Evolutionary conservation across 2,797 vertebrate species (phyloP).

Genomic region (Liparis tanakae): DNA sequence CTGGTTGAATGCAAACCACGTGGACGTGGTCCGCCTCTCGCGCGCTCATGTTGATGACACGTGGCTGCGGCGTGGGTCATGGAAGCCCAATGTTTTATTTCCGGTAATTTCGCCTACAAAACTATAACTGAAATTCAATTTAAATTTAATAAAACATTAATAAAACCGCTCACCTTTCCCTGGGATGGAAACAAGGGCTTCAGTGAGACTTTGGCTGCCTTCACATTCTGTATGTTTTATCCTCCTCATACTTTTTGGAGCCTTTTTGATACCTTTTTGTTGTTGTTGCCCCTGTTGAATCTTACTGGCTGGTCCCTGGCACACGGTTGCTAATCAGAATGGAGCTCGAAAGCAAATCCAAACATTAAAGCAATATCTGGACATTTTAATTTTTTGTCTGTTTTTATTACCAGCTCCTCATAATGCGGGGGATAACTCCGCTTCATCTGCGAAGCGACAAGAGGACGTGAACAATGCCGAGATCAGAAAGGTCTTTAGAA

Average conservation of each 20-base stretch:
- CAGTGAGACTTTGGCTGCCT: not conserved
- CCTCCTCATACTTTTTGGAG: no score
- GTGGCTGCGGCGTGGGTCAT: no score
- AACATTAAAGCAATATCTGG: constrained; percentile 30
- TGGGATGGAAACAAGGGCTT: not conserved
- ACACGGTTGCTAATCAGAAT: not conserved
- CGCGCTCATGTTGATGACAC: no score
- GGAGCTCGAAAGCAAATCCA: not conserved
- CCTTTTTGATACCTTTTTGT: not conserved
- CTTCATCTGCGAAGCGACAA: not conserved
- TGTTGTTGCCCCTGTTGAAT: not conserved
- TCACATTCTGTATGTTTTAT: not conserved
- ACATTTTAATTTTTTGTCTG: constrained; percentile 15
- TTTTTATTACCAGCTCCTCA: not conserved
- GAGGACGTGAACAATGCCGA: constrained; percentile 2
- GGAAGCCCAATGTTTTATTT: no score
- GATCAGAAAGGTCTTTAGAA: not conserved
- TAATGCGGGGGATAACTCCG: not conserved
- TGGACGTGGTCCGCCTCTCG: no score
- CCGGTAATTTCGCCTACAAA: no score
- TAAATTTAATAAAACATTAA: constrained; percentile 3
- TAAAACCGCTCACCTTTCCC: not conserved
- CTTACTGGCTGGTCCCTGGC: constrained; percentile 3
- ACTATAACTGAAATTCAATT: not conserved
- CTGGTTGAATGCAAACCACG: no score